A percentile compares a stretch with the other conserved stretches of the same genome.
phyloP scores from a whole-genome alignment of 92 coral and sea anemone species.

The Epizoanthus fatuus region DNA sequence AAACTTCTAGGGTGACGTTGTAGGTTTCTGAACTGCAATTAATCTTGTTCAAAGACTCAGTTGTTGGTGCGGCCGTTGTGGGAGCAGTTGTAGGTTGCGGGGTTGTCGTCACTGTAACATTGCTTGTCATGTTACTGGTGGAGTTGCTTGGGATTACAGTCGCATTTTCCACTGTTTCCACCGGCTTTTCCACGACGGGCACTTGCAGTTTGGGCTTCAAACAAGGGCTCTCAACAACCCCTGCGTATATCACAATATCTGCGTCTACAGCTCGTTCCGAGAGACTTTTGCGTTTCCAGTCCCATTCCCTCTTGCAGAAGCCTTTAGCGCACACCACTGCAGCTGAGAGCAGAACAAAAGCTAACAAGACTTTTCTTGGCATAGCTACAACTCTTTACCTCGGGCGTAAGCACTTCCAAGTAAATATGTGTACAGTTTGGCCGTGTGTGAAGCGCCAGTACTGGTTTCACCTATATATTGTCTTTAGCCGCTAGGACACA shows the following conservation, averaged over 20 bases:
- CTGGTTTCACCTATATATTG: background rate
- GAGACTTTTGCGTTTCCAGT: conserved; percentile 72
- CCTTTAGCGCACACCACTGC: conserved; percentile 43
- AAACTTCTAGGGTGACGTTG: conserved; percentile 74
- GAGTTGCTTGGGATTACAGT: conserved; percentile 10
- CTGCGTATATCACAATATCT: conserved; percentile 83
- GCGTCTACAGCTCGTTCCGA: conserved; percentile 77
- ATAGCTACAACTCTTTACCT: background rate
- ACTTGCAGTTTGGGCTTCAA: conserved; percentile 61
- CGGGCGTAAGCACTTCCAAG: too few species aligned
- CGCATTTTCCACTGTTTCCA: background rate
- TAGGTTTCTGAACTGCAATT: conserved; percentile 75
- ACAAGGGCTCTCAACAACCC: conserved; percentile 81
- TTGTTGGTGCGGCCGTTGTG: conserved; percentile 12
- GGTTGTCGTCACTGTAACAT: conserved; percentile 27
- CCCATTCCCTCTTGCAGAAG: conserved; percentile 78
- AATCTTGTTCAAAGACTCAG: conserved; percentile 14
- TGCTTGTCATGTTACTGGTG: conserved; percentile 31
- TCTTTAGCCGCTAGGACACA: background rate
- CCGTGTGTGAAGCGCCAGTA: background rate
- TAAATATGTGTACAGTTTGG: too few species aligned
- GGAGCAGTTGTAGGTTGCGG: conserved; percentile 27
- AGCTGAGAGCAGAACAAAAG: background rate
- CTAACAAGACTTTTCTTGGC: background rate
- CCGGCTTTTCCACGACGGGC: background rate